phyloP scores from a whole-genome alignment of 2,797 vertebrate genomes.

The Pangasius sanitwongsei region DNA sequence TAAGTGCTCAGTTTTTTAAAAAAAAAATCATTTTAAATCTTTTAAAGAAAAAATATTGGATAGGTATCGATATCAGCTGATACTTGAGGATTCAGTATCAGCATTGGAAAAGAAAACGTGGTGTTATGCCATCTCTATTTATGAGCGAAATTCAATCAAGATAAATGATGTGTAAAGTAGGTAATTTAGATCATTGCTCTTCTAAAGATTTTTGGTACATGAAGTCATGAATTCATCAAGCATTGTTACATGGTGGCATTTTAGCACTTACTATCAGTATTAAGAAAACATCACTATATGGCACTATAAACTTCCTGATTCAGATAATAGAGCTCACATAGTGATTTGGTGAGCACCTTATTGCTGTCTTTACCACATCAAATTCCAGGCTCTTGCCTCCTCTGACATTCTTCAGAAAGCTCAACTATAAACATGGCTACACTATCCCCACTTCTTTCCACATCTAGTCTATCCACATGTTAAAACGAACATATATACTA shows the following conservation, averaged over 20 bases:
- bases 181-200: not conserved
- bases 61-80: not conserved
- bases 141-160: not conserved
- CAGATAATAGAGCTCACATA: not conserved
- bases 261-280: not conserved
- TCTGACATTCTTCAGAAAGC: conserved; percentile 35
- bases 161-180: not conserved
- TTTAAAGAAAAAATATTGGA: not conserved
- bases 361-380: not conserved
- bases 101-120: not conserved
- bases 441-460: not conserved
- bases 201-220: not conserved
- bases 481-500: not conserved
- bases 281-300: not conserved
- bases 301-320: not conserved
- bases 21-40: not conserved
- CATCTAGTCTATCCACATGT: not conserved
- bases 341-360: not conserved
- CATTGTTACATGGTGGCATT: not conserved
- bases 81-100: not conserved
- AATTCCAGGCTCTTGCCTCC: conserved; percentile 39
- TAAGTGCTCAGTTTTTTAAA: not conserved
- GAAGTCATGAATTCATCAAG: not conserved
- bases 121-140: no score
- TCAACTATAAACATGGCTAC: conserved; percentile 42